These are phyloP conservation scores for Kryptolebias marmoratus DNA, from an alignment of 2,113 vertebrate species.

Conservation along the genomic window DNA sequence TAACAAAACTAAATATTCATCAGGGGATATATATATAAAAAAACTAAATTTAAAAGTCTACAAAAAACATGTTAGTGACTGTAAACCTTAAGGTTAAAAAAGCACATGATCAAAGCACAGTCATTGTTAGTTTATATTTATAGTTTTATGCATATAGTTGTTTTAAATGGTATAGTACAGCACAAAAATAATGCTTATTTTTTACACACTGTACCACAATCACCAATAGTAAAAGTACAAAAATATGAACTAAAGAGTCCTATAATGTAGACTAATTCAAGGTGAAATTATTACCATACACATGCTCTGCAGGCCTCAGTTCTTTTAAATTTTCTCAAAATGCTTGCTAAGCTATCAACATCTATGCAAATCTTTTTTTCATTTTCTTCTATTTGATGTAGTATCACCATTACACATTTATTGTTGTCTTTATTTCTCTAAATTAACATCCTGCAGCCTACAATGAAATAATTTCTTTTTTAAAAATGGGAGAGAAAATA, in stretches of 20 bases:
- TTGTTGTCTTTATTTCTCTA: constrained; percentile 58
- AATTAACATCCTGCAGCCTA: constrained; percentile 75
- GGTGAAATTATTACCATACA: constrained; percentile 25
- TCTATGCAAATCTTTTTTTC: constrained; percentile 74
- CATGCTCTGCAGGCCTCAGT: constrained; percentile 16
- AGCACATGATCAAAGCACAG: background rate
- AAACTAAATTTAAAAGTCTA: background rate
- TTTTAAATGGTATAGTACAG: background rate
- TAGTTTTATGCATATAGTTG: background rate
- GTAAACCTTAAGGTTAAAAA: background rate
- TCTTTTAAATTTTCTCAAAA: constrained; percentile 1
- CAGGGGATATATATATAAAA: no score
- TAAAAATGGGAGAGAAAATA: no score
- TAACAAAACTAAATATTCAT: background rate
- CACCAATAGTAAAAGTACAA: background rate
- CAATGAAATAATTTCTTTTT: constrained; percentile 57
- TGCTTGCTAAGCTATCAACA: constrained; percentile 52
- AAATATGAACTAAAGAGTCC: constrained; percentile 10
- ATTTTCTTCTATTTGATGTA: constrained; percentile 46
- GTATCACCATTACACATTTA: constrained; percentile 59
- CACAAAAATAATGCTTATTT: background rate
- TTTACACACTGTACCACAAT: background rate
- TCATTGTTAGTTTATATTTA: background rate
- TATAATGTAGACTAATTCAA: constrained; percentile 26
- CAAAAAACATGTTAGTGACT: background rate